Conservation (phyloP, 1,140 invertebrate genomes). For the Drosophila hydei region DNA sequence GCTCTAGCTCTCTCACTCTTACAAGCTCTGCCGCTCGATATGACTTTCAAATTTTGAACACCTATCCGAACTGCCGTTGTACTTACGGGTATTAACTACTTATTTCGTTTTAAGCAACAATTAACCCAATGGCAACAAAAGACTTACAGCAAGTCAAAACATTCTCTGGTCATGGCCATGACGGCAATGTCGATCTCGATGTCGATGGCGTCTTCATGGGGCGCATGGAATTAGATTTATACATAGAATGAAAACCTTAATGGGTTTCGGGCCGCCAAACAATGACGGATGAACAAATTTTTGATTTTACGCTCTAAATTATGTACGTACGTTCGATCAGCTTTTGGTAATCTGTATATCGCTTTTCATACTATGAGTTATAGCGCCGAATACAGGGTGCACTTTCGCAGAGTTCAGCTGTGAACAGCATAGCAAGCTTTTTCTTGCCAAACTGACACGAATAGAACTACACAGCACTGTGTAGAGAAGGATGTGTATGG, state of each 20-base stretch:
- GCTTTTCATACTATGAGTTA: slow-evolving; percentile 10
- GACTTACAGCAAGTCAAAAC: slow-evolving; percentile 44
- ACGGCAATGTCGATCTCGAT: slow-evolving; percentile 4
- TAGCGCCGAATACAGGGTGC: slow-evolving; percentile 33
- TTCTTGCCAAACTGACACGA: too few species aligned
- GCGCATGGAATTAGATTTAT: slow-evolving; percentile 53
- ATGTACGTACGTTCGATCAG: slow-evolving; percentile 54
- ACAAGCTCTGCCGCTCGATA: not conserved
- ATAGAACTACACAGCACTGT: too few species aligned
- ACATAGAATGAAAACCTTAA: slow-evolving; percentile 60
- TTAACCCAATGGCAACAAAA: slow-evolving; percentile 47
- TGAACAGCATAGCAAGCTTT: too few species aligned
- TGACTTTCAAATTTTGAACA: slow-evolving; percentile 30
- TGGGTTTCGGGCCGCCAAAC: slow-evolving; percentile 55
- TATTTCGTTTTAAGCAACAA: slow-evolving; percentile 39
- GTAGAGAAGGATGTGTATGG: not conserved
- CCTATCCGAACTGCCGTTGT: slow-evolving; percentile 1
- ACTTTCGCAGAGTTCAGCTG: not conserved
- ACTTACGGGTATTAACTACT: slow-evolving; percentile 46
- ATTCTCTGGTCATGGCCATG: slow-evolving; percentile 43
- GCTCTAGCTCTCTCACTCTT: not conserved
- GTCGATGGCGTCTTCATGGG: slow-evolving; percentile 44
- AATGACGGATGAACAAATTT: slow-evolving; percentile 64
- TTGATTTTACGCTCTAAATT: slow-evolving; percentile 72
- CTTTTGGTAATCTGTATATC: slow-evolving; percentile 36